Evolutionary conservation across 2,888 invertebrate genomes (phyloP), one percentile per base, ranked within the genome.

Genomic region (Xestia ashworthii): DNA sequence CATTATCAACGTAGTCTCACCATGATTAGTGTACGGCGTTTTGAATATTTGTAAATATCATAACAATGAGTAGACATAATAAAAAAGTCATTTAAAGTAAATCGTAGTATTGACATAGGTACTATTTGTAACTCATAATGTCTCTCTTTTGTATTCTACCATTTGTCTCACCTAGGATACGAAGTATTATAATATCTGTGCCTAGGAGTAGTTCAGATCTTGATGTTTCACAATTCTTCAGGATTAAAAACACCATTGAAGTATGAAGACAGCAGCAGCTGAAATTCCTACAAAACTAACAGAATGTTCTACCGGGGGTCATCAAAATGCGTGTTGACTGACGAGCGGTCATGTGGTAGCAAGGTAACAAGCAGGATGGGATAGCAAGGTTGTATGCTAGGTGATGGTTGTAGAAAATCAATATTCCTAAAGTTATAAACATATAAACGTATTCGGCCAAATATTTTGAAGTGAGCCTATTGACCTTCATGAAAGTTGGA

Each of bases 261-360:
- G 12, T 3, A 48, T 41, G 32, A 14, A 64, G 46, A 48, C 41
- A 41, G 25, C 41, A 41, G 64, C n/a, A 55, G 72, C 48, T 50
- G n/a, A 22, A 25, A 16, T 65, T 58, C 6, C 50, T 50, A 22
- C 41, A 50, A 65, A 58, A 66, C 80, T 79, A 50, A 66, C 44
- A 66, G 65, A 32, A 72, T 3, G 22, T 32, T 50, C 48, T 9
- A n/a, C 22, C n/a, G n/a, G 48, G 55, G 38, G 65, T 58, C 41
- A 73, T 44, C 65, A 65, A 58, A 58, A 38, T 50, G 50, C 44
- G 14, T 65, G 50, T 66, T 66, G 48, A 32, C 41, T 44, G 65
- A 58, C 41, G 78, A 80, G 58, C 50, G 78, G 64, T 78, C 64
- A 71, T 64, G n/a, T 48, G 14, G 44, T 58, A 58, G n/a, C n/a